phyloP scores from a whole-genome alignment of 2,113 vertebrate species.

The Laticauda laticaudata region DNA sequence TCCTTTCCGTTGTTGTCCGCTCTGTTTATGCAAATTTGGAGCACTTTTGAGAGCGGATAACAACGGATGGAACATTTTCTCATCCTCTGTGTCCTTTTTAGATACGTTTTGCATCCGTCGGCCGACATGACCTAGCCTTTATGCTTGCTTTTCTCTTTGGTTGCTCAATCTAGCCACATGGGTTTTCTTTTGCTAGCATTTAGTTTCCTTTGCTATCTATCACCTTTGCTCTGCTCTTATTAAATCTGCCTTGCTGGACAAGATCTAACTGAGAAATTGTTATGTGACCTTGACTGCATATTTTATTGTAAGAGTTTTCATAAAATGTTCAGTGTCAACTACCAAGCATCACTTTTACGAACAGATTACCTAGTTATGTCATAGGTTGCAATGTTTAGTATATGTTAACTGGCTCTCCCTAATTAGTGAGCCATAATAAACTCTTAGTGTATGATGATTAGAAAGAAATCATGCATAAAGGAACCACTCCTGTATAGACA shows the following conservation, averaged over 20 bases:
- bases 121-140: background rate
- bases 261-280: background rate
- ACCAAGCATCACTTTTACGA: background rate
- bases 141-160: background rate
- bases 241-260: background rate
- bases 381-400: slow-evolving; percentile 36
- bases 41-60: too few species aligned
- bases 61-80: too few species aligned
- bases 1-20: too few species aligned
- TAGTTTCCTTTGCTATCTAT: background rate
- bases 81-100: too few species aligned
- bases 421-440: slow-evolving; percentile 60
- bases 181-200: background rate
- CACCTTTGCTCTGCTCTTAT: background rate
- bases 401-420: slow-evolving; percentile 49
- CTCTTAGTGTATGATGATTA: slow-evolving; percentile 50
- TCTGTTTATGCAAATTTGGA: too few species aligned
- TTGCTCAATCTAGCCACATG: background rate
- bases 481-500: slow-evolving; percentile 60
- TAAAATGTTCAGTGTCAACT: background rate
- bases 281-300: background rate
- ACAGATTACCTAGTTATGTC: slow-evolving; percentile 46
- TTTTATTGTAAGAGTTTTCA: background rate
- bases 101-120: too few species aligned
- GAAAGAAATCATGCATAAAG: slow-evolving; percentile 51